A percentile compares a stretch with the other conserved stretches of the same genome.
These are phyloP conservation scores for Zalophus californianus DNA, from an alignment of 2,797 vertebrate genomes.

Conservation along the genomic window DNA sequence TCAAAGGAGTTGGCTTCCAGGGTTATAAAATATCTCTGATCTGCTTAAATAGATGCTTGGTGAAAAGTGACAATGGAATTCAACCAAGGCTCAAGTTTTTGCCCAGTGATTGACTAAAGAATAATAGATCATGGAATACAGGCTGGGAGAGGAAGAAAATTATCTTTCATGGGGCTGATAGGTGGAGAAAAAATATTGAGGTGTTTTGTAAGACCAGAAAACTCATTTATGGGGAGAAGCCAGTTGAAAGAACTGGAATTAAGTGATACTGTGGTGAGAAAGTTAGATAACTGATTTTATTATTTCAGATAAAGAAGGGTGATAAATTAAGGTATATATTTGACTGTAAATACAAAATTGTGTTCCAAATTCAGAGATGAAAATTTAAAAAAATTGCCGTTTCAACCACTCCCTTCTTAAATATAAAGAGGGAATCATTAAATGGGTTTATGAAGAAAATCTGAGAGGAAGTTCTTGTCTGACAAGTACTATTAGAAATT, in stretches of 20 bases:
- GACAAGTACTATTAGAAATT: constrained; percentile 34
- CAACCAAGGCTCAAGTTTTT: neutral
- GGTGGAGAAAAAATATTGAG: neutral
- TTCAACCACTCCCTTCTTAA: neutral
- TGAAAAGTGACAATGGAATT: neutral
- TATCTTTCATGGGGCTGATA: neutral
- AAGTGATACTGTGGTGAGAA: neutral
- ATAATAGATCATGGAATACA: neutral
- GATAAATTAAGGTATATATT: neutral
- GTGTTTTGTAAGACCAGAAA: neutral
- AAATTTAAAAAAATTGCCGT: neutral
- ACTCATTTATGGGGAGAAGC: neutral
- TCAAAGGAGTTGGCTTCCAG: neutral
- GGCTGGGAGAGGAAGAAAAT: neutral
- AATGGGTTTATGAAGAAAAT: constrained; percentile 8
- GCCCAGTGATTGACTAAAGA: neutral
- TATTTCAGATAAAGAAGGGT: neutral
- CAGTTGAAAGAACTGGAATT: neutral
- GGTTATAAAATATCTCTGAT: neutral
- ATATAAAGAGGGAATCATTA: neutral
- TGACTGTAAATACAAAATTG: neutral
- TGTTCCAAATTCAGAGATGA: neutral
- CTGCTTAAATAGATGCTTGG: neutral
- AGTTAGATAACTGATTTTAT: neutral
- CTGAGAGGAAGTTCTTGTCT: neutral